A percentile compares a stretch with the other conserved stretches of the same genome.
Conservation (phyloP, 2,797 vertebrate genomes). For the Mormyrops attenuatus region DNA sequence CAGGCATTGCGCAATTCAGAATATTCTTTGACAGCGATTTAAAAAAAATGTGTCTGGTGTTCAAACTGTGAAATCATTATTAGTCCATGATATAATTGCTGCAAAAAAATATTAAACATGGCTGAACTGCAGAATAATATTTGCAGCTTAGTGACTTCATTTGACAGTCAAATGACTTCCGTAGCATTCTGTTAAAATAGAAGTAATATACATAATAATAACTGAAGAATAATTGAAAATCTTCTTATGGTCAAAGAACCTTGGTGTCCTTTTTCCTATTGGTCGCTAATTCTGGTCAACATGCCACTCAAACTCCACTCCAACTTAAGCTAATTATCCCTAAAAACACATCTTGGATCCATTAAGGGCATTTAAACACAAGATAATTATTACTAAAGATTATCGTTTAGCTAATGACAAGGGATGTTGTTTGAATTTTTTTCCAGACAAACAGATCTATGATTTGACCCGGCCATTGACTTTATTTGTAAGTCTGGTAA, state of each 20-base stretch:
- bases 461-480: not conserved
- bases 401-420: not conserved
- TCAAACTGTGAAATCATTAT: slow-evolving; percentile 6
- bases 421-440: not conserved
- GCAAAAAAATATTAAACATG: not conserved
- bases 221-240: not conserved
- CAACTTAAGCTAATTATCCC: not conserved
- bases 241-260: not conserved
- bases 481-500: not conserved
- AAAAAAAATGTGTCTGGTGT: not conserved
- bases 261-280: not conserved
- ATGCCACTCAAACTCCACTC: not conserved
- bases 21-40: not conserved
- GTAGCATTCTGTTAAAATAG: not conserved
- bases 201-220: not conserved
- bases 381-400: not conserved
- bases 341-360: not conserved
- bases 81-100: not conserved
- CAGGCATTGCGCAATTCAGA: not conserved
- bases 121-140: not conserved
- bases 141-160: not conserved
- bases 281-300: not conserved
- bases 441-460: not conserved
- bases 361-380: not conserved
- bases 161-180: not conserved